Base-by-base conservation (phyloP, 2,888 invertebrate genomes). In the Ernsta delagoae region DNA sequence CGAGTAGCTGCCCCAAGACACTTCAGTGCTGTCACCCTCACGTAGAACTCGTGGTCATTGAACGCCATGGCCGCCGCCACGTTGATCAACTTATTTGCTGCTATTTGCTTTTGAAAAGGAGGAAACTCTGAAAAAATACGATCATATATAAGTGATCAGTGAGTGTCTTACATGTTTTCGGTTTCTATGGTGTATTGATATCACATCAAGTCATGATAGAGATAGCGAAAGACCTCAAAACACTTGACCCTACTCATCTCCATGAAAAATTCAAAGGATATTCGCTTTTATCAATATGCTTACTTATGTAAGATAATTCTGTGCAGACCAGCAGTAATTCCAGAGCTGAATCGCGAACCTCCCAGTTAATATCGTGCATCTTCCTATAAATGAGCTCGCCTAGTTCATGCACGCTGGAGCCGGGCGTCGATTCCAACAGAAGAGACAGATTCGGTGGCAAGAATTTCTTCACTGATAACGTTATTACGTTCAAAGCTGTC, bases 401-500 rank as follows among this genome's bases (percentile, higher is more conserved):
- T 7, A 97, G 85, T 70, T 95, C 94, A 71, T 95, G 94, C 83
- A 96, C 94, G 0, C 95, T 90, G 0, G 95, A 94, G 3, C 95
- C 95, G 2, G 95, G 94, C 63, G 95, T 90, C 16, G 95, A 94
- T 77, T 97, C 96, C 71, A 96, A 92, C 6, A 97, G 87, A 36
- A 97, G 83, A 0, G 96, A 97, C 78, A 97, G 93, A 83, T 96
- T 96, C 0, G 97, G 97, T 0, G 96, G 96, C 79, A 97, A 94
- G 79, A 97, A 97, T 83, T 96, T 96, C 76, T 95, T 95, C 62
- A 97, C 95, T 0, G 96, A 95, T 67, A 96, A 82, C 72, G 96
- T 94, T 63, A 96, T 94, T 8, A 97, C 88, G 80, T 96, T 96
- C 24, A 97, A 83, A 0, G 96, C 95, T 79, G 96, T 95, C 1